Percentiles rank a stretch among this genome's conserved stretches.
Evolutionary conservation across 2,797 vertebrate species (phyloP).

Genomic region (Percopsis omiscomaycus): DNA sequence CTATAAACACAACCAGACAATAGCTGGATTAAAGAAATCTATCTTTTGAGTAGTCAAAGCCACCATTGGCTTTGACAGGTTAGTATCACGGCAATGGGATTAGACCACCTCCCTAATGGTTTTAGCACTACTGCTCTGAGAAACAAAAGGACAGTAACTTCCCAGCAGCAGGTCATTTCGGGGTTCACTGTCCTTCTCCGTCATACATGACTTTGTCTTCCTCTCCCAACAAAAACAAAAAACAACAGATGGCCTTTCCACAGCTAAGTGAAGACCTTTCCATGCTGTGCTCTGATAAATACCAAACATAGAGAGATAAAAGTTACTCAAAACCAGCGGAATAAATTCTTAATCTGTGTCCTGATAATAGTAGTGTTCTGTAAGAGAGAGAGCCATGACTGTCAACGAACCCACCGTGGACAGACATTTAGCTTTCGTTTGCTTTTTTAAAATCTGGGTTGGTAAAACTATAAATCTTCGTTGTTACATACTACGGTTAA

Average conservation of each 20-base stretch:
- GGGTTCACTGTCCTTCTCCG: conserved; percentile 25
- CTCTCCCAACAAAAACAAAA: conserved; percentile 21
- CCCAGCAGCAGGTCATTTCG: conserved; percentile 17
- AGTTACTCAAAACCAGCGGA: conserved; percentile 51
- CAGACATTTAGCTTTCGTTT: too few relatives aligned
- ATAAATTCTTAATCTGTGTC: conserved; percentile 38
- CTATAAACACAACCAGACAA: conserved; percentile 65
- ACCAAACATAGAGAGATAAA: conserved; percentile 52
- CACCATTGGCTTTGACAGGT: conserved; percentile 66
- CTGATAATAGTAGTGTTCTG: conserved; percentile 52
- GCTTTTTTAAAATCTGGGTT: too few relatives aligned
- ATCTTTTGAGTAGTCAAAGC: conserved; percentile 50
- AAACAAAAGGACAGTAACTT: conserved; percentile 67
- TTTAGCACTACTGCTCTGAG: conserved; percentile 57
- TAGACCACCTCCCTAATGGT: conserved; percentile 69
- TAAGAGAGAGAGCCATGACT: conserved; percentile 5
- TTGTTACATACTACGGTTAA: too few relatives aligned
- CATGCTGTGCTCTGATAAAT: conserved; percentile 43
- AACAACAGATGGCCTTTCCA: conserved; percentile 65
- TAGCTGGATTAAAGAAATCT: conserved; percentile 69
- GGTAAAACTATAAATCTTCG: too few relatives aligned
- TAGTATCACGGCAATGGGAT: conserved; percentile 64
- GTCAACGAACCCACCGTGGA: too few relatives aligned
- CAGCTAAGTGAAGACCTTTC: conserved; percentile 8
- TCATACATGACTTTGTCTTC: conserved; percentile 1